Conservation (phyloP, 2,113 vertebrate genomes). For the Fulmarus glacialis region DNA sequence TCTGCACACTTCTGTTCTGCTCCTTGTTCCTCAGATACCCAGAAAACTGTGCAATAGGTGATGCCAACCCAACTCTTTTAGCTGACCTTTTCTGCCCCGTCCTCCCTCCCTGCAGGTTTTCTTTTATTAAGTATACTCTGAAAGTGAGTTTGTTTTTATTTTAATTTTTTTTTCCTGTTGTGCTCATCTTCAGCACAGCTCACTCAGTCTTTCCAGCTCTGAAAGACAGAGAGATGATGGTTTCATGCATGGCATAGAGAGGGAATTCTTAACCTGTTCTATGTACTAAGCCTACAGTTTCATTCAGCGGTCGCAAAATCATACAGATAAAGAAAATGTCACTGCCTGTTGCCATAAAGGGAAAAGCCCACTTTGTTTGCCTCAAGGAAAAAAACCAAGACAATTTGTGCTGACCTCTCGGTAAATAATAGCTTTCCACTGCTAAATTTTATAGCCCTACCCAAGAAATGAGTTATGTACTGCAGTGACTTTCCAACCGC, state of each 20-base stretch:
- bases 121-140: not conserved
- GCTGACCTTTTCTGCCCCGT: not conserved
- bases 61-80: not conserved
- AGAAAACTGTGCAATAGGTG: not conserved
- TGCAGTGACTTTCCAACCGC: not conserved
- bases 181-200: not conserved
- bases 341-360: not conserved
- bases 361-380: not conserved
- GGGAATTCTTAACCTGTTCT: not conserved
- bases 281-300: not conserved
- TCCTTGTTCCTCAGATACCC: not conserved
- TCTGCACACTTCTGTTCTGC: not conserved
- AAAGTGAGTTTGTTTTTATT: not conserved
- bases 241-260: not conserved
- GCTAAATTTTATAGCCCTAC: not conserved
- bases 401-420: not conserved
- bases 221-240: not conserved
- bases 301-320: not conserved
- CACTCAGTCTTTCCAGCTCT: not conserved
- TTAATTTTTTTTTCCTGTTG: not conserved
- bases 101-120: not conserved
- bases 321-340: not conserved
- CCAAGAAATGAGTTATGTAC: not conserved
- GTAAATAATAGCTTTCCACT: not conserved
- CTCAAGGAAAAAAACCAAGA: accelerated